phyloP scores from a whole-genome alignment of 2,888 invertebrate genomes.

The Phaonia tiefii region DNA sequence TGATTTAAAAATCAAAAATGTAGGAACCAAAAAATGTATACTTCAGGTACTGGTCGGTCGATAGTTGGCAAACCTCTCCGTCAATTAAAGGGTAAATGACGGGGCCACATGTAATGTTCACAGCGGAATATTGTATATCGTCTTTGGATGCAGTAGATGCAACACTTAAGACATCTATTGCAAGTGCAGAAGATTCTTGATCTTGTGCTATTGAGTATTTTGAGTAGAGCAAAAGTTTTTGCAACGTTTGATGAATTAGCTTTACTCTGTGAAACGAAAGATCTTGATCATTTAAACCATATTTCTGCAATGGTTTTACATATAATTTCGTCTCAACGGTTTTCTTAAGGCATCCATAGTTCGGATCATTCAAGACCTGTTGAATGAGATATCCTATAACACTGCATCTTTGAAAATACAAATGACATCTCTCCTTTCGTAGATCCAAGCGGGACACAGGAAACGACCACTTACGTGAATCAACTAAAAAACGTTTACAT shows the following conservation, averaged over 20 bases:
- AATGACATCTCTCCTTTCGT: conserved; percentile 70
- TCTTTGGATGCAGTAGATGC: conserved; percentile 35
- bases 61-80: conserved; percentile 81
- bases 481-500: conserved; percentile 2
- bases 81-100: conserved; percentile 82
- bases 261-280: conserved; percentile 72
- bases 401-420: conserved; percentile 71
- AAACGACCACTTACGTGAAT: conserved; percentile 70
- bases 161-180: conserved; percentile 68
- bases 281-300: conserved; percentile 30
- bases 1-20: background rate
- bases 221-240: conserved; percentile 71
- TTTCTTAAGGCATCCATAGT: conserved; percentile 64
- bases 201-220: conserved; percentile 69
- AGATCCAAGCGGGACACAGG: conserved; percentile 69
- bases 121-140: background rate
- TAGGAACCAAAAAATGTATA: conserved; percentile 53
- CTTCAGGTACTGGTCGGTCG: conserved; percentile 70
- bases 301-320: conserved; percentile 28
- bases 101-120: conserved; percentile 82
- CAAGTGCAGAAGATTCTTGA: conserved; percentile 41
- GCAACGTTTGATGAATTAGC: conserved; percentile 68
- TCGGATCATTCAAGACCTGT: conserved; percentile 66
- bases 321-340: conserved; percentile 13
- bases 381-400: conserved; percentile 68